Evolutionary conservation across 1,140 invertebrate species (phyloP), one percentile per base, ranked within the genome.

Genomic region (Drosophila fuyamai): DNA sequence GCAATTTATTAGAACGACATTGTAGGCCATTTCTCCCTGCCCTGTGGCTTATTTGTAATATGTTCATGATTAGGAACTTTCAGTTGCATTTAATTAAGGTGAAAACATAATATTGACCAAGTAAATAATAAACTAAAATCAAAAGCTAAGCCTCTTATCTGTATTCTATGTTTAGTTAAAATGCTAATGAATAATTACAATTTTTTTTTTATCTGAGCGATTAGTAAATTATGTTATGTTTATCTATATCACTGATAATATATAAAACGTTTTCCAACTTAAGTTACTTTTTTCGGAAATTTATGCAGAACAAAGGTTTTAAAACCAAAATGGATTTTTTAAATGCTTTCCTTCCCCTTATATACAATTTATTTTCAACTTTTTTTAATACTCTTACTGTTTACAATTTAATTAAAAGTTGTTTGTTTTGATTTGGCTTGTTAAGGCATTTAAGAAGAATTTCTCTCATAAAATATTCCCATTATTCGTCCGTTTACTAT

Each of bases 321-420:
- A 4, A 23, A 23, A 0, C 3, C 29, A 32, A 32, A 32, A 7
- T 32, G 29, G 0, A 7, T 32, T 38, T 29, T 40, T 32, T 41
- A 62, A 5, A 27, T 27, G 12, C 14, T 14, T 7, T 1, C 8
- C 13, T 10, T 38, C 12, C 4, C 8, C 4, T 4, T 10, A 38
- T 32, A 32, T 32, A 32, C 8, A 7, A 6, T 1, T 32, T 8
- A 8, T 32, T 47, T 23, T 47, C 14, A 9, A 59, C 12, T 18
- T 41, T 32, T 2, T n/a, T 12, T n/a, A 3, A 0, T 40, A 9
- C 40, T 10, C n/a, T 13, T 13, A 1, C n/a, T 32, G 2, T 13
- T 60, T 16, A n/a, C 18, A 38, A 27, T 48, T 53, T 73, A 43
- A 73, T 73, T 72, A 27, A 61, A 72, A 67, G 38, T 14, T 14